Evolutionary conservation across 2,888 invertebrate species (phyloP), one percentile per base, ranked within the genome.

Genomic region (Chesias legatella): DNA sequence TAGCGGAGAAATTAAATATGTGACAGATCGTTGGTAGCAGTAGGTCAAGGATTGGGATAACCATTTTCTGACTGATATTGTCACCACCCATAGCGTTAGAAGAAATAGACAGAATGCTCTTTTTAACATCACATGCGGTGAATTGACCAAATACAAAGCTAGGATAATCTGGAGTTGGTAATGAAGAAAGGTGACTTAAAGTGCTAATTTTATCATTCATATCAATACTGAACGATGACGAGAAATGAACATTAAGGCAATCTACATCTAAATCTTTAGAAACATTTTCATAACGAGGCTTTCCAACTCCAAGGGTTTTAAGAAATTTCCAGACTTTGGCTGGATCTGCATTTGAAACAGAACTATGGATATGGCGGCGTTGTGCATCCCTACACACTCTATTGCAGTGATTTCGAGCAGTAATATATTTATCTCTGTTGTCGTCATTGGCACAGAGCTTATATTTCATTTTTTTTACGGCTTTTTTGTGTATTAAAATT

Each of bases 61-160:
- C 9, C 21, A 31, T 31, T 3, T 21, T 30, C 10, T 21, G 20
- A 6, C 30, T 10, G 9, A 30, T 20, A 21, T 21, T 17, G 8
- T 21, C 30, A 30, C 30, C 21, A 6, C 30, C 30, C 10, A 30
- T 20, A 6, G 30, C 30, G 8, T 30, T 30, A 4, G 21, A 30
- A 2, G 27, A 10, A 30, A 35, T 9, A 23, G 29, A 28, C 1
- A 11, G 13, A 1, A 38, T 31, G 31, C 21, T 31, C 11, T 38
- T 31, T 31, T 38, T 38, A 26, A 37, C 37, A 31, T 37, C 37
- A 37, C 37, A 30, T n/a, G 17, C 26, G 21, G 27, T 26, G 8
- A 35, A 35, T 27, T 28, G 28, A 11, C 11, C 11, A 10, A 35
- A n/a, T 1, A 22, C 8, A 22, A 23, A 26, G 6, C 20, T 9